phyloP scores from a whole-genome alignment of 1,140 invertebrate species.

The Antheraea mylitta region DNA sequence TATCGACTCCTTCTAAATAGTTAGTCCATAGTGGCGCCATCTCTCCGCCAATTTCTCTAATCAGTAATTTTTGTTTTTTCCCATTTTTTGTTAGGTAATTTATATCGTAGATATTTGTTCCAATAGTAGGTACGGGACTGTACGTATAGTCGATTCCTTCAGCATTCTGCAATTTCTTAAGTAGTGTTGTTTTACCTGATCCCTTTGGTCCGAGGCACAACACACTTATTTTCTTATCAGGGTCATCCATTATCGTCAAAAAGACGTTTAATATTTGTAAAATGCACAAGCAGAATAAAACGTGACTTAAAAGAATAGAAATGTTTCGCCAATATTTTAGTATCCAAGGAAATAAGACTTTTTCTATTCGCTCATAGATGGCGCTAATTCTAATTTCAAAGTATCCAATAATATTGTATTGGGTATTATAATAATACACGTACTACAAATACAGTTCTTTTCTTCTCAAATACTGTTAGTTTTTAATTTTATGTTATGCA shows the following conservation, averaged over 20 bases:
- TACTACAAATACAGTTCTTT: too few species aligned
- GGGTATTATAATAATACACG: too few species aligned
- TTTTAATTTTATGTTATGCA: too few species aligned
- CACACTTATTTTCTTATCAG: slow-evolving; percentile 73
- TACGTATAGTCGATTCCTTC: slow-evolving; percentile 85
- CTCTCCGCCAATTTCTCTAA: slow-evolving; percentile 86
- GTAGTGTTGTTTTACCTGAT: slow-evolving; percentile 89
- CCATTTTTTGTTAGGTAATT: slow-evolving; percentile 76
- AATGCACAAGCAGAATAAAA: background rate
- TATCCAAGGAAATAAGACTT: background rate
- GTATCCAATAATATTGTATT: too few species aligned
- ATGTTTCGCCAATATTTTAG: slow-evolving; percentile 42
- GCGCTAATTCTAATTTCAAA: too few species aligned
- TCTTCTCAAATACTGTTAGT: too few species aligned
- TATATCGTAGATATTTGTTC: slow-evolving; percentile 86
- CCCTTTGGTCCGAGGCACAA: slow-evolving; percentile 88
- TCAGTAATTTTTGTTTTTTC: slow-evolving; percentile 67
- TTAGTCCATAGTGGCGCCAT: slow-evolving; percentile 89
- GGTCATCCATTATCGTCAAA: slow-evolving; percentile 50
- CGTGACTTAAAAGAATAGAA: background rate
- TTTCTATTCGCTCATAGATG: slow-evolving; percentile 9
- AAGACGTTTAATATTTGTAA: background rate
- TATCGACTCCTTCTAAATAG: slow-evolving; percentile 84
- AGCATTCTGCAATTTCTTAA: slow-evolving; percentile 85
- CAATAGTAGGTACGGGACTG: slow-evolving; percentile 87